Percentiles rank a stretch among this genome's conserved stretches.
phyloP scores from a whole-genome alignment of 2,888 invertebrate species.

The Trachelus iudaicus region DNA sequence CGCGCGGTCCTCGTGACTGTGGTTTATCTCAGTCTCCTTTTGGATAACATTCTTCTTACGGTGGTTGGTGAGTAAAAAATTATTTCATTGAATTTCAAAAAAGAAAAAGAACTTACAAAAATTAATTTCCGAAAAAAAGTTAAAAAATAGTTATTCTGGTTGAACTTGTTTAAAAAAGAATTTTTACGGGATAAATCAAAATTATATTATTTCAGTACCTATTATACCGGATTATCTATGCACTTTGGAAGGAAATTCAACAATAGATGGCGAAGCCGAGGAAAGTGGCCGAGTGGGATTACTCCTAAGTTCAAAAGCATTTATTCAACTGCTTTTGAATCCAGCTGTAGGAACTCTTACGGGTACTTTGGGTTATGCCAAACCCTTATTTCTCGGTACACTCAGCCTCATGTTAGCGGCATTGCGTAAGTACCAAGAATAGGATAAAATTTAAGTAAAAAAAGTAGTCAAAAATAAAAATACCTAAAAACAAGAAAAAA shows the following conservation, averaged over 20 bases:
- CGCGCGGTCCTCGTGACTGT: conserved; percentile 67
- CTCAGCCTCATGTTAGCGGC: conserved; percentile 76
- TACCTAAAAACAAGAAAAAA: background rate
- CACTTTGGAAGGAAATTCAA: conserved; percentile 67
- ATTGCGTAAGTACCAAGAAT: conserved; percentile 69
- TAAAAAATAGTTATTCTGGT: background rate
- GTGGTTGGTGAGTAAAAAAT: conserved; percentile 80
- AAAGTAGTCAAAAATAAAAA: background rate
- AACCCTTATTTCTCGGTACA: conserved; percentile 77
- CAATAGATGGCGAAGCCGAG: conserved; percentile 62
- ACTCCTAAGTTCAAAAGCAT: conserved; percentile 80
- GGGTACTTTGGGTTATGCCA: conserved; percentile 73
- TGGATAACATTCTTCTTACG: conserved; percentile 89
- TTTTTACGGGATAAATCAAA: background rate
- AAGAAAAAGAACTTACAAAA: background rate
- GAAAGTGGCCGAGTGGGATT: conserved; percentile 78
- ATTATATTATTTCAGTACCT: conserved; percentile 72
- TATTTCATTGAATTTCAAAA: background rate
- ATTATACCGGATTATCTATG: conserved; percentile 83
- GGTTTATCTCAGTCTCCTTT: conserved; percentile 80
- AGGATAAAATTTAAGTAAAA: background rate
- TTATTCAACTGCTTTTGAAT: conserved; percentile 82
- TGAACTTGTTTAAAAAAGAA: background rate
- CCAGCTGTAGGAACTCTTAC: conserved; percentile 80
- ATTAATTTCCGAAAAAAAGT: background rate